Evolutionary conservation across 2,888 invertebrate genomes (phyloP), one percentile per base, ranked within the genome.

Genomic region (Eupithecia pulchellata): DNA sequence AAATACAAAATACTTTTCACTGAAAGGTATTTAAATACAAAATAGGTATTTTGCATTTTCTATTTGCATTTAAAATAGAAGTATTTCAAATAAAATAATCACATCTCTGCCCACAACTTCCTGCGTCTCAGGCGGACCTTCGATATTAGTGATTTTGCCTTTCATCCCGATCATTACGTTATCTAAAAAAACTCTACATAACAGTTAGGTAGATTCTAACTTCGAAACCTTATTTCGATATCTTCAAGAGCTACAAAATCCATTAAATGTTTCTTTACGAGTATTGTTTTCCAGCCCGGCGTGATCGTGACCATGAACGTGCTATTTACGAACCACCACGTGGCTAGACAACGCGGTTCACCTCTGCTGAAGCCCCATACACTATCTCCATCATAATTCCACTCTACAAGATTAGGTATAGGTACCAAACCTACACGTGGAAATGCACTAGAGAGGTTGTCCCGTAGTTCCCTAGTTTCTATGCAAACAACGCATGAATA

Each of bases 221-320:
- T 20, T 20, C 2, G 9, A 25, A 47, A 20, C n/a, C 42, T n/a
- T 42, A 42, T n/a, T 42, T 6, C 42, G 3, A 11, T 47, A 20
- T 47, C 52, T 52, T 52, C 11, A 52, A 52, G 20, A 52, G 25
- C 20, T 52, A 52, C 25, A 11, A 47, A 52, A 25, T 55, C n/a
- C 52, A 27, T 55, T 27, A 25, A 55, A 27, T 29, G 29, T 57
- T 61, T 39, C 13, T 57, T 17, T 11, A 11, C 11, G 4, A n/a
- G 25, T 52, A 52, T 52, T 25, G 25, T 67, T 71, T 74, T 78
- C 75, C 74, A 75, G 71, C 64, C 58, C 72, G 79, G 84, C 88
- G 85, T 87, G 91, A 87, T 87, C 92, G 85, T 92, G 92, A 89
- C 92, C 91, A 85, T 91, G 91, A 87, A 84, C 82, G 79, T 78